Base-by-base conservation (phyloP, 2,113 vertebrate species). In the Phaethornis superciliosus region DNA sequence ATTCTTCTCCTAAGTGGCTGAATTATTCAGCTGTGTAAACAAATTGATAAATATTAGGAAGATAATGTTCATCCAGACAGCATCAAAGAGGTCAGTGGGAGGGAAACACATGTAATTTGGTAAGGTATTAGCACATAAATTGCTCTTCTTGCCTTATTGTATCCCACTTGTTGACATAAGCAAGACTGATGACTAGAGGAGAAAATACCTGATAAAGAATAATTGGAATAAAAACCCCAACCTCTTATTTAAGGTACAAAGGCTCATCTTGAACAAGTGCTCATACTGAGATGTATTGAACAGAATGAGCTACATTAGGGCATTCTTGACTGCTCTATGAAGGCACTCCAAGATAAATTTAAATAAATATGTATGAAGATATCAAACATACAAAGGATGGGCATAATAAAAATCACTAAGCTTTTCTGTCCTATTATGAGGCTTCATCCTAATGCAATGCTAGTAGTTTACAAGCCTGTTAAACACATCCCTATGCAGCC, bases 1-100 rank as follows among this genome's bases (percentile, higher is more conserved):
- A 84, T 72, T 83, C 81, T 89, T 91, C 60, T 95, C 92, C 82
- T 92, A 89, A 92, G 80, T 93, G 84, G 15, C 78, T 94, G 93
- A 92, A 92, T 94, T 94, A 93, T 96, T 96, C 90, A 95, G 56
- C 67, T 94, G 65, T 94, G 87, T 80, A 96, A 96, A 90, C 91
- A 97, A 96, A 88, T 95, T 80, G 46, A 59, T 93, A 94, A 94
- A 71, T 78, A 95, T 63, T 54, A 74, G 75, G 79, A 92, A 58
- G 62, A 77, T 62, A 49, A 93, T 88, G 64, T 74, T 80, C 74
- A 64, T 81, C 78, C 72, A 67, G 51, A 76, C 68, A 89, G 87
- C 91, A 94, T 88, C 69, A 90, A 40, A 85, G 65, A 89, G 79
- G 71, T 87, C 88, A 84, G 64, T 74, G 51, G 84, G 71, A 90